phyloP scores from a whole-genome alignment of 2,888 invertebrate species.

The Zygothrica quintamaculata region DNA sequence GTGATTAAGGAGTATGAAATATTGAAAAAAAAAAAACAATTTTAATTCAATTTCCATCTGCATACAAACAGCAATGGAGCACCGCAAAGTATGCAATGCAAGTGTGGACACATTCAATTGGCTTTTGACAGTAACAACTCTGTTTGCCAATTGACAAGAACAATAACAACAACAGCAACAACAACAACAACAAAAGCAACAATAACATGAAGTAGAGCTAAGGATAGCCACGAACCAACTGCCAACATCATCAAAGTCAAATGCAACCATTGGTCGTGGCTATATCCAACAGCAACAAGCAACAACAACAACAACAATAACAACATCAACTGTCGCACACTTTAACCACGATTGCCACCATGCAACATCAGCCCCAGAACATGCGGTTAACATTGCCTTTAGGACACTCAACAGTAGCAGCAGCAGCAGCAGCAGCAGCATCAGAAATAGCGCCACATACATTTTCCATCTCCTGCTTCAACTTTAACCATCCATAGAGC shows the following conservation, averaged over 20 bases:
- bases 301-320: slow-evolving; percentile 18
- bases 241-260: slow-evolving; percentile 63
- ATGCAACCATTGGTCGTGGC: slow-evolving; percentile 35
- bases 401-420: slow-evolving; percentile 30
- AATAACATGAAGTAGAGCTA: neutral
- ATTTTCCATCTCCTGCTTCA: neutral
- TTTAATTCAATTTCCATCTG: neutral
- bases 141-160: slow-evolving; percentile 35
- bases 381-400: slow-evolving; percentile 55
- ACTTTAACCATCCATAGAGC: slow-evolving; percentile 34
- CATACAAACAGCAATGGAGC: neutral
- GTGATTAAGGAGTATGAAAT: too few species aligned
- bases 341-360: slow-evolving; percentile 59
- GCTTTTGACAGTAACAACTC: slow-evolving; percentile 26
- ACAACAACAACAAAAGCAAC: slow-evolving; percentile 10
- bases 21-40: neutral
- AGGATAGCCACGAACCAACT: slow-evolving; percentile 48
- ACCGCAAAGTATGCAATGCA: slow-evolving; percentile 13
- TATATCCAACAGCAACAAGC: slow-evolving; percentile 9
- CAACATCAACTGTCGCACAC: slow-evolving; percentile 27
- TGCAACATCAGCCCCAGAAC: slow-evolving; percentile 47
- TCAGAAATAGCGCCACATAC: slow-evolving; percentile 6
- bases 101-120: slow-evolving; percentile 31
- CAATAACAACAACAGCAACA: slow-evolving; percentile 10
- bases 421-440: neutral